Base-by-base conservation (phyloP, 2,113 vertebrate genomes). In the Eonycteris spelaea region DNA sequence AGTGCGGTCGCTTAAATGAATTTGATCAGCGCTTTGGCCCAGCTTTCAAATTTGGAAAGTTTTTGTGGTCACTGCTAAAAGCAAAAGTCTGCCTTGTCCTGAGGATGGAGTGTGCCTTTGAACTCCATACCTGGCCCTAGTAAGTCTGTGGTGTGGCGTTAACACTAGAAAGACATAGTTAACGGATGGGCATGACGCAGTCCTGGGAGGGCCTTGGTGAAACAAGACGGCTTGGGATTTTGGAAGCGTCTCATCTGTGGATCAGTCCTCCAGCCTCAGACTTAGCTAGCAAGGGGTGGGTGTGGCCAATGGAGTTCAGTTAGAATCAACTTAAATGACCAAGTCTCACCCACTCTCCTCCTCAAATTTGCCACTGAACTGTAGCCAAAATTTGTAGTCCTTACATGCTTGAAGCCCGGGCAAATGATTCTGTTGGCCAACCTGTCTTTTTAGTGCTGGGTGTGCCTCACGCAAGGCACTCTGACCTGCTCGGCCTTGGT, bases 1-100 rank as follows among this genome's bases (percentile, higher is more conserved):
- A 92, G 88, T 95, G 57, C n/a, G 63, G 78, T 79, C 45, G 61
- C 67, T 95, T 94, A 74, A 94, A 86, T 86, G 67, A 67, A 63
- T 79, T 80, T 95, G 92, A 85, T 53, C 38, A 59, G 75, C 74
- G 94, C 63, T 22, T 92, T 92, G 87, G 82, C 61, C 82, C 33
- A 38, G 71, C 40, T 83, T 95, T 95, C 45, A 85, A 86, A 93
- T 86, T 40, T 86, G 87, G 80, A 94, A 75, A 68, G 35, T 71
- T 94, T 82, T 77, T 86, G 51, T 85, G 43, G 70, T 93, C 68
- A 93, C 35, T 68, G 80, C 57, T 80, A 74, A 80, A 94, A 88
- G 40, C 71, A 94, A 97, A 70, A 87, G 40, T 51, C 22, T 80
- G 77, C 63, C 75, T 95, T 87, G 55, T 83, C 67, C 63, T 65